phyloP scores from a whole-genome alignment of 2,113 vertebrate species.

The Cebus imitator region DNA sequence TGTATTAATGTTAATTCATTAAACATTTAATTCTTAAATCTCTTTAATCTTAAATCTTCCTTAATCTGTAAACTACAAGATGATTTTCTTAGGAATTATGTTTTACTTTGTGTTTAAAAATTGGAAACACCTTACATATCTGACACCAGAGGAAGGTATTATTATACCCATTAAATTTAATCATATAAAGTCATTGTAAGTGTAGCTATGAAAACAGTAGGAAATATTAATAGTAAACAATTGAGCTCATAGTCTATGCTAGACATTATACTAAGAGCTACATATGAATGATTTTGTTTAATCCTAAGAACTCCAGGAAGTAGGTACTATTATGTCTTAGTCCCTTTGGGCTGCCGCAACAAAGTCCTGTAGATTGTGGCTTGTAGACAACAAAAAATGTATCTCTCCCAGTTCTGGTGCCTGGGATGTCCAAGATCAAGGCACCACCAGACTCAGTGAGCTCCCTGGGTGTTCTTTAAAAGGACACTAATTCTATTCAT shows the following conservation, averaged over 20 bases:
- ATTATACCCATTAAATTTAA: slow-evolving; percentile 24
- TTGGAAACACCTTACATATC: slow-evolving; percentile 3
- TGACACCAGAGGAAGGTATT: not conserved
- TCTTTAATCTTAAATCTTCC: not conserved
- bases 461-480: not conserved
- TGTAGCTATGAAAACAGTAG: not conserved
- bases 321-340: not conserved
- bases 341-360: not conserved
- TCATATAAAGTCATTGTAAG: not conserved
- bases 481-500: not conserved
- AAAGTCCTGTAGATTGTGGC: not conserved
- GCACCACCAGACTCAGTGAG: not conserved
- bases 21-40: slow-evolving; percentile 21
- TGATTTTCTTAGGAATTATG: slow-evolving; percentile 34
- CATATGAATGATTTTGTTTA: not conserved
- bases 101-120: slow-evolving; percentile 54
- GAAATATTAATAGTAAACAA: not conserved
- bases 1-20: not conserved
- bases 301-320: not conserved
- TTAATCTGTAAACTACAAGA: slow-evolving; percentile 40
- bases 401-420: not conserved
- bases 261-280: not conserved
- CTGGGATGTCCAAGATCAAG: not conserved
- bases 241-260: not conserved
- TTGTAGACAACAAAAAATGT: not conserved